Percentiles rank a stretch among this genome's conserved stretches.
Conservation (phyloP, 2,888 invertebrate genomes). For the Chalcosyrphus nemorum region DNA sequence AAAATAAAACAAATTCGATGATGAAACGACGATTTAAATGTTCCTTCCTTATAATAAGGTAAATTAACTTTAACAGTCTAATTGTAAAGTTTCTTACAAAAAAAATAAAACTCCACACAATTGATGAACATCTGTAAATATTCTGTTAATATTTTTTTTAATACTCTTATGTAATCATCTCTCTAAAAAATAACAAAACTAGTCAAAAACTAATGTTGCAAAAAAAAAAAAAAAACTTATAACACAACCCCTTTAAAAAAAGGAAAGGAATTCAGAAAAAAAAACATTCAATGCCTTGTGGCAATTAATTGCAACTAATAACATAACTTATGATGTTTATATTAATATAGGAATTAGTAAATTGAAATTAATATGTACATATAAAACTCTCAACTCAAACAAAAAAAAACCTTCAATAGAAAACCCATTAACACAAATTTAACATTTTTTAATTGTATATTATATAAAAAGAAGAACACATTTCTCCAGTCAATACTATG, state of each 20-base stretch:
- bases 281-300: conserved; percentile 20
- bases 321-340: conserved; percentile 67
- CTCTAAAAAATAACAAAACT: conserved; percentile 21
- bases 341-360: conserved; percentile 48
- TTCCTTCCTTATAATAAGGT: conserved; percentile 73
- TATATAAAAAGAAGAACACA: conserved; percentile 16
- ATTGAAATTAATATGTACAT: conserved; percentile 49
- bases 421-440: conserved; percentile 40
- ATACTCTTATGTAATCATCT: conserved; percentile 33
- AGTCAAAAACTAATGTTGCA: conserved; percentile 30
- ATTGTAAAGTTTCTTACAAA: conserved; percentile 70
- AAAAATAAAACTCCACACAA: conserved; percentile 30
- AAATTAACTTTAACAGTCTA: conserved; percentile 69
- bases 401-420: conserved; percentile 33
- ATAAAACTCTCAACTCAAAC: not conserved
- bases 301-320: conserved; percentile 42
- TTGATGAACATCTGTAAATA: conserved; percentile 56
- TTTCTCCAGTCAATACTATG: conserved; percentile 25
- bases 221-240: not conserved
- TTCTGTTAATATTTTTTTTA: conserved; percentile 38
- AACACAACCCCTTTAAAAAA: not conserved
- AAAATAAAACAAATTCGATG: conserved; percentile 36
- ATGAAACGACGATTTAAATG: conserved; percentile 72
- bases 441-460: conserved; percentile 54
- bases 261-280: conserved; percentile 7